These are phyloP conservation scores for Equus przewalskii DNA, from an alignment of 2,113 vertebrate genomes.

Conservation along the genomic window DNA sequence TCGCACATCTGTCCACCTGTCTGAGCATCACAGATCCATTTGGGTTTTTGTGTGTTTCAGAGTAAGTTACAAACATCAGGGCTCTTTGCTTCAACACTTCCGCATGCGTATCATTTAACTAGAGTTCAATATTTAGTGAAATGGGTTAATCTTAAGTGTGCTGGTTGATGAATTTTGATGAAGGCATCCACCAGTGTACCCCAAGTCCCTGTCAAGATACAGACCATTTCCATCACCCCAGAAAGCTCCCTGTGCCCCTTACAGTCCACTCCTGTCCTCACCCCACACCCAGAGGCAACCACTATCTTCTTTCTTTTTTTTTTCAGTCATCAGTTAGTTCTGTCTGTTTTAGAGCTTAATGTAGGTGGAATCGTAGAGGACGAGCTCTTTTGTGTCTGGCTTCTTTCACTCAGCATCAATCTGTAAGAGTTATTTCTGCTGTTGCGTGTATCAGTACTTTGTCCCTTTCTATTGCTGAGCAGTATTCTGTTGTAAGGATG, in stretches of 20 bases:
- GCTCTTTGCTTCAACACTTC: not conserved
- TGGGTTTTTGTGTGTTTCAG: not conserved
- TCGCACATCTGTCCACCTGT: not conserved
- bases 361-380: not conserved
- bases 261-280: not conserved
- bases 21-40: not conserved
- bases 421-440: not conserved
- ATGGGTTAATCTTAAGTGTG: not conserved
- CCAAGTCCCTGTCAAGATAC: not conserved
- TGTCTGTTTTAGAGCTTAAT: not conserved
- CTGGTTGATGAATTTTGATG: not conserved
- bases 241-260: not conserved
- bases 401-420: not conserved
- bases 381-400: not conserved
- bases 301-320: not conserved
- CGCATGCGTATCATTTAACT: not conserved
- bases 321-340: not conserved
- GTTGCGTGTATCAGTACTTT: not conserved
- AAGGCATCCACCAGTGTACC: not conserved
- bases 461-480: not conserved
- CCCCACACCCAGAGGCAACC: not conserved
- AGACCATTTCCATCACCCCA: not conserved
- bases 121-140: not conserved
- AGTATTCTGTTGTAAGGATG: not conserved
- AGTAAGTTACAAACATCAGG: not conserved